These are phyloP conservation scores for Chaetops frenatus DNA, from an alignment of 2,113 vertebrate species.

Conservation along the genomic window DNA sequence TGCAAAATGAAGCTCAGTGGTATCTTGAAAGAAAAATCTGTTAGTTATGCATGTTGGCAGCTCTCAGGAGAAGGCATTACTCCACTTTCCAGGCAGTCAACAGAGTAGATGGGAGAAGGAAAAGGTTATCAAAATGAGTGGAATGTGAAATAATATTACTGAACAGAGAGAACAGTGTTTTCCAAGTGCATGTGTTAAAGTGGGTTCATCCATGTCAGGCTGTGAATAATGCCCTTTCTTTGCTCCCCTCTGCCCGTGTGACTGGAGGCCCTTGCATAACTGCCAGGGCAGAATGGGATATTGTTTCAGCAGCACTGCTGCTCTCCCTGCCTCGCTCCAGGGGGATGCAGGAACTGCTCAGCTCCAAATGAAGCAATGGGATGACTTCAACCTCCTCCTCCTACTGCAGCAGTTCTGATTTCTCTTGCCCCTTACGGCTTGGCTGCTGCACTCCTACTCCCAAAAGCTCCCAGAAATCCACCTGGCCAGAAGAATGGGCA, in stretches of 20 bases:
- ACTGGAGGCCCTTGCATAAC: conserved; percentile 60
- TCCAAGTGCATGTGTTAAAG: conserved; percentile 50
- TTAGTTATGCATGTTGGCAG: not conserved
- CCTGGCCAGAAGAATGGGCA: not conserved
- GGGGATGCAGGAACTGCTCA: not conserved
- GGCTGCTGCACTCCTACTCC: not conserved
- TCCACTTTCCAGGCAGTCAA: not conserved
- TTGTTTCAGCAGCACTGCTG: conserved; percentile 40
- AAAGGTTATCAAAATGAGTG: conserved; percentile 73
- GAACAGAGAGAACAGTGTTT: conserved; percentile 73
- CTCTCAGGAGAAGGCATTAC: not conserved
- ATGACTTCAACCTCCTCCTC: not conserved
- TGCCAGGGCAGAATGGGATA: conserved; percentile 50
- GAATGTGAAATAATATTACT: conserved; percentile 68
- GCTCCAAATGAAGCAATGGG: not conserved
- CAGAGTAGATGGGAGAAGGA: not conserved
- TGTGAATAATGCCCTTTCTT: conserved; percentile 69
- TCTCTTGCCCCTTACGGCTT: not conserved
- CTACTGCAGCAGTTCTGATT: not conserved
- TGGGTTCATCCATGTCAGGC: conserved; percentile 42
- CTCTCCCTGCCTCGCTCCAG: not conserved
- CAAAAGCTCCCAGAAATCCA: not conserved
- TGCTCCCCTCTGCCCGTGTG: conserved; percentile 47
- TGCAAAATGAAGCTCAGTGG: not conserved
- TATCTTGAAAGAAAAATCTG: not conserved